These are phyloP conservation scores for Trogon surrucura DNA, from an alignment of 2,113 vertebrate genomes.

Conservation along the genomic window DNA sequence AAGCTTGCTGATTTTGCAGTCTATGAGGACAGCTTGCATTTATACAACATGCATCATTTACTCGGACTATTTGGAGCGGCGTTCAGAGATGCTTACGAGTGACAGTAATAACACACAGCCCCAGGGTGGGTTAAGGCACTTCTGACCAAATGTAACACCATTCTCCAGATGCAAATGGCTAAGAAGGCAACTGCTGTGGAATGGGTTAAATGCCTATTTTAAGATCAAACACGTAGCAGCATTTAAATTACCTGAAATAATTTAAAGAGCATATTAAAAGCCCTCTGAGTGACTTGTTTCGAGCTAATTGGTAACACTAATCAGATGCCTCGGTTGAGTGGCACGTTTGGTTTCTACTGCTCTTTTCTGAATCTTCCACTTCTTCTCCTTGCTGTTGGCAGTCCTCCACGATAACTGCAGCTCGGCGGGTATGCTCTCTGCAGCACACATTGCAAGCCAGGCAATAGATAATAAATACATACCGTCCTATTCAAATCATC, in stretches of 20 bases:
- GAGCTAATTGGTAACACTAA: not conserved
- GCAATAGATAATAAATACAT: not conserved
- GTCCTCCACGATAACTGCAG: not conserved
- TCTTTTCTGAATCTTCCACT: not conserved
- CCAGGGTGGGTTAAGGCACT: not conserved
- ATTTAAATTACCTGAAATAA: not conserved
- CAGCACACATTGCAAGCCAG: not conserved
- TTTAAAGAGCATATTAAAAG: not conserved
- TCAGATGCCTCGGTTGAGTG: not conserved
- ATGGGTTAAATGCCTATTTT: not conserved
- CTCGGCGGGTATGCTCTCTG: not conserved
- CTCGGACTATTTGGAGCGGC: not conserved
- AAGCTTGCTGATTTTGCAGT: constrained; percentile 32
- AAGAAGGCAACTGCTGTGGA: not conserved
- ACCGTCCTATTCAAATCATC: not conserved
- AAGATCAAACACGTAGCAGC: not conserved
- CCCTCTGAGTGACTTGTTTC: not conserved
- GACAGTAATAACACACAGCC: not conserved
- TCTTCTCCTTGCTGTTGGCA: not conserved
- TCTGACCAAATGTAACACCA: not conserved
- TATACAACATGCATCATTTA: not conserved
- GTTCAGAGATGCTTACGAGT: not conserved
- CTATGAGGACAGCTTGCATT: not conserved
- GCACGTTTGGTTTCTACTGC: not conserved
- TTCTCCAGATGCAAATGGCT: not conserved